A percentile compares a stretch with the other conserved stretches of the same genome.
These are phyloP conservation scores for Cinclus cinclus DNA, from an alignment of 2,113 vertebrate genomes.

Conservation along the genomic window DNA sequence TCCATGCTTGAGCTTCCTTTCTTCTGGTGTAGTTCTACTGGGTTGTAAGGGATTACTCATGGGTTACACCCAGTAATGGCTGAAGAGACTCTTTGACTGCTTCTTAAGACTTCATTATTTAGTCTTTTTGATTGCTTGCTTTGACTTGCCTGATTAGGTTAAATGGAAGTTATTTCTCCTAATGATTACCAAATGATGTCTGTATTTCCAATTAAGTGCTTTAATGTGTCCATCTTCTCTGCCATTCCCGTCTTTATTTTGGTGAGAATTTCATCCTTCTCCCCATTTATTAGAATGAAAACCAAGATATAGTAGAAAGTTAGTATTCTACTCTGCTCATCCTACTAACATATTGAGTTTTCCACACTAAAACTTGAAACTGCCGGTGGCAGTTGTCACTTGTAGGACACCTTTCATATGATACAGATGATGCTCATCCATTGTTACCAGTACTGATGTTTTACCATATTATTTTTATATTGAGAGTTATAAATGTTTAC, in stretches of 20 bases:
- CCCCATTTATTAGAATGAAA: background rate
- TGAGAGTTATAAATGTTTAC: background rate
- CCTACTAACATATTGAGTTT: background rate
- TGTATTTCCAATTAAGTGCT: background rate
- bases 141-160: background rate
- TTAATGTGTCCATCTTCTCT: background rate
- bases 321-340: background rate
- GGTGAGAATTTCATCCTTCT: background rate
- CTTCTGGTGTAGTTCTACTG: background rate
- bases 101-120: background rate
- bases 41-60: background rate
- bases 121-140: background rate
- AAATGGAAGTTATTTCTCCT: background rate
- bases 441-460: background rate
- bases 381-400: background rate
- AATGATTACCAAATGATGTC: background rate
- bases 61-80: background rate
- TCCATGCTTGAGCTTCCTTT: background rate
- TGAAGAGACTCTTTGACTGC: background rate
- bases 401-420: background rate
- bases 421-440: background rate
- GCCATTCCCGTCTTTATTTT: background rate
- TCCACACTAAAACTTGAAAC: background rate
- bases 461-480: background rate
- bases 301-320: background rate